Evolutionary conservation across 1,140 invertebrate species (phyloP), one percentile per base, ranked within the genome.

Genomic region (Druon quercuslanigerum): DNA sequence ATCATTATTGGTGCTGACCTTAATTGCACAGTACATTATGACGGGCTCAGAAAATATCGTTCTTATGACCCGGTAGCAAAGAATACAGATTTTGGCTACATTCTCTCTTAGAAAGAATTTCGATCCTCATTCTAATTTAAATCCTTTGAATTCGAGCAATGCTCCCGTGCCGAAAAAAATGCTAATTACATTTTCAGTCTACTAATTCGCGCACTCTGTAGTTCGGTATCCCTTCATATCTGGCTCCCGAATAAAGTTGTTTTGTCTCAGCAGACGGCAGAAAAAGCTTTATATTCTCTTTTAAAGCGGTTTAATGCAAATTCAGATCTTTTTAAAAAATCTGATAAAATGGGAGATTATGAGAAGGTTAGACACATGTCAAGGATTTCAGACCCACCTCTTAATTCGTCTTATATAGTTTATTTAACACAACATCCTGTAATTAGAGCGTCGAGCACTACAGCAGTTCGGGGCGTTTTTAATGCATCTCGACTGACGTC

Each of bases 111-210:
- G 54, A 57, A 57, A 57, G 25, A 5, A n/a, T 20, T 57, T 57
- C 5, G 7, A 19, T n/a, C 3, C 14, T 20, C 1, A 25, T 25
- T 12, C n/a, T n/a, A n/a, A n/a, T n/a, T n/a, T n/a, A n/a, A n/a
- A n/a, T n/a, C n/a, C n/a, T n/a, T n/a, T n/a, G n/a, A n/a, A n/a
- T n/a, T n/a, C n/a, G 11, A 20, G 3, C 19, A 8, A 8, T 17
- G 72, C 9, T 72, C 70, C 20, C 19, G 20, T 50, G 51, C 52
- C 0, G 51, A 78, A 11, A 19, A n/a, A 51, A 72, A 46, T 78
- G 77, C 46, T 72, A 78, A 33, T 17, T 14, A 14, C 70, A 74
- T 25, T 78, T 78, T 75, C 0, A n/a, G n/a, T n/a, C n/a, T n/a
- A n/a, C n/a, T n/a, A n/a, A n/a, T n/a, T n/a, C n/a, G n/a, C n/a